phyloP scores from a whole-genome alignment of 2,113 vertebrate genomes.

The Hirundichthys speculiger region DNA sequence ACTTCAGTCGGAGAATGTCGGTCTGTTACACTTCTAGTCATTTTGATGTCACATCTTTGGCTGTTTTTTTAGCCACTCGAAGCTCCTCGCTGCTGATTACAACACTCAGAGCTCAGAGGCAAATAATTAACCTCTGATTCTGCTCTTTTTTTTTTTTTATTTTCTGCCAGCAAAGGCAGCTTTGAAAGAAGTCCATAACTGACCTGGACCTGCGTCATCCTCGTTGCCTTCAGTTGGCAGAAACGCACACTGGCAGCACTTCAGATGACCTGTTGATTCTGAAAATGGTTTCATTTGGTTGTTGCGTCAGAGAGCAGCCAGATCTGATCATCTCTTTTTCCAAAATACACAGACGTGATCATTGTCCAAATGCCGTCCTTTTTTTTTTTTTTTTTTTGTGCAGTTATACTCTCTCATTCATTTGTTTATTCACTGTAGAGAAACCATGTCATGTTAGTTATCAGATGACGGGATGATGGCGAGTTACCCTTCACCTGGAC shows the following conservation, averaged over 20 bases:
- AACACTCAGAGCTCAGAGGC: background rate
- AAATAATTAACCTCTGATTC: constrained; percentile 37
- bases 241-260: constrained; percentile 8
- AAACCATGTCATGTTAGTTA: too few relatives aligned
- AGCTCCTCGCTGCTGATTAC: background rate
- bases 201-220: constrained; percentile 43
- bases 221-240: constrained; percentile 14
- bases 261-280: constrained; percentile 31
- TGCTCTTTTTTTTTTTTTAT: constrained; percentile 40
- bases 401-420: too few relatives aligned
- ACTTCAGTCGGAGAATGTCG: too few relatives aligned
- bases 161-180: constrained; percentile 5
- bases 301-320: too few relatives aligned
- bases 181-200: constrained; percentile 4
- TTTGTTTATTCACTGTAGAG: too few relatives aligned
- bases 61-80: background rate
- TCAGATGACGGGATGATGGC: too few relatives aligned
- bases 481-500: too few relatives aligned
- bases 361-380: too few relatives aligned
- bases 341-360: too few relatives aligned
- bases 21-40: background rate
- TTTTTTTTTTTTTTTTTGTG: too few relatives aligned
- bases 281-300: constrained; percentile 12
- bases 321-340: too few relatives aligned
- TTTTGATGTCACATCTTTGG: background rate